These are phyloP conservation scores for Microdon myrmicae DNA, from an alignment of 2,888 invertebrate genomes.

Conservation along the genomic window DNA sequence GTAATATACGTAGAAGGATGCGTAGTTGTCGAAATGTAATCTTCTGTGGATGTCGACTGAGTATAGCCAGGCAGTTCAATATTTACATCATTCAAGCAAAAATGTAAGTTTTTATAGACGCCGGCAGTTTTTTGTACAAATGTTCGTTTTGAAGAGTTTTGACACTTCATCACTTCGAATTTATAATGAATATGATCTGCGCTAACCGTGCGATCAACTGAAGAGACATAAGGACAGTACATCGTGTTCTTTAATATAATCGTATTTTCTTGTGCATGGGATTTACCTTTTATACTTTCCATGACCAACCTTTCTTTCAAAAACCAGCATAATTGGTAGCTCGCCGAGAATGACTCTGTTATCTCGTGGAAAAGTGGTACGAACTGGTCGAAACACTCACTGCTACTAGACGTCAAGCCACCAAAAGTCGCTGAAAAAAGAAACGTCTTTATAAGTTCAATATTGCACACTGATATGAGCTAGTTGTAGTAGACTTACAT, in stretches of 20 bases:
- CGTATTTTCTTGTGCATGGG: too few relatives aligned
- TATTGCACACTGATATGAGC: too few relatives aligned
- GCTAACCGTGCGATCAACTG: background rate
- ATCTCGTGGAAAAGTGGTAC: background rate
- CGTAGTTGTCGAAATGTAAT: too few relatives aligned
- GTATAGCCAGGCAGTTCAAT: too few relatives aligned
- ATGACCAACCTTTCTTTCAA: background rate
- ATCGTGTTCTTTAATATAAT: too few relatives aligned
- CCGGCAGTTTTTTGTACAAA: constrained; percentile 8
- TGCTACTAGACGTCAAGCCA: background rate
- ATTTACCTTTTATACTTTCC: background rate
- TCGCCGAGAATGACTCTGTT: constrained; percentile 2
- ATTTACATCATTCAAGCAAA: constrained; percentile 6
- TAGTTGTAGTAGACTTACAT: too few relatives aligned
- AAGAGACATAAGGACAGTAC: background rate
- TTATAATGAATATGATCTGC: too few relatives aligned
- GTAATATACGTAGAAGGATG: too few relatives aligned
- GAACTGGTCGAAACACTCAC: constrained; percentile 1
- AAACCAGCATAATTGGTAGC: constrained; percentile 1
- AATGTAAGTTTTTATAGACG: background rate
- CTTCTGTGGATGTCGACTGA: too few relatives aligned
- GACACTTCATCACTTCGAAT: constrained; percentile 21
- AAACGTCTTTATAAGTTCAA: too few relatives aligned
- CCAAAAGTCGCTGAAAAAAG: background rate
- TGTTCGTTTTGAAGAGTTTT: constrained; percentile 13